Conservation (phyloP, 2,113 vertebrate genomes). For the Chiloscyllium plagiosum region DNA sequence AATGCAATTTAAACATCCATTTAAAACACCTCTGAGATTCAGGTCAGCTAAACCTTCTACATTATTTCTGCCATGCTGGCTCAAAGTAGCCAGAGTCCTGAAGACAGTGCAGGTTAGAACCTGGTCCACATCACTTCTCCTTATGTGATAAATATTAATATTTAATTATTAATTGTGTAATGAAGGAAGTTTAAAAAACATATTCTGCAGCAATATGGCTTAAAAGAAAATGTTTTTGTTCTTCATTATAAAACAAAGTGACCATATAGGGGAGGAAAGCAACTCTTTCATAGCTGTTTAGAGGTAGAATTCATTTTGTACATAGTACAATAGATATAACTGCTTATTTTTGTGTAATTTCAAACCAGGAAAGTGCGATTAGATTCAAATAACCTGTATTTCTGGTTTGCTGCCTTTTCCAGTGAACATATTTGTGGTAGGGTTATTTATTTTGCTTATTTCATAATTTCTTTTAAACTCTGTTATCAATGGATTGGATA, state of each 20-base stretch:
- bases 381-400: not conserved
- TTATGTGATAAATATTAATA: not conserved
- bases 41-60: not conserved
- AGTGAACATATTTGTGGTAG: not conserved
- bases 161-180: too few species aligned
- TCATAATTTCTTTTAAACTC: not conserved
- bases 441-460: not conserved
- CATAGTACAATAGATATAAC: not conserved
- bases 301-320: not conserved
- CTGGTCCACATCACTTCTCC: not conserved
- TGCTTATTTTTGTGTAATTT: not conserved
- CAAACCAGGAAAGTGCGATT: not conserved
- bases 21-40: not conserved
- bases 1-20: not conserved
- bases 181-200: not conserved
- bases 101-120: not conserved
- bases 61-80: not conserved
- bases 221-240: not conserved
- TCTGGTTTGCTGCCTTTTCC: constrained; percentile 3
- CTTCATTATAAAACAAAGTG: not conserved
- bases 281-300: not conserved
- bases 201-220: not conserved
- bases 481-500: not conserved
- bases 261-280: not conserved
- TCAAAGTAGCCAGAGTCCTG: not conserved